Evolutionary conservation across 1,140 invertebrate species (phyloP).

Genomic region (Littorina saxatilis): DNA sequence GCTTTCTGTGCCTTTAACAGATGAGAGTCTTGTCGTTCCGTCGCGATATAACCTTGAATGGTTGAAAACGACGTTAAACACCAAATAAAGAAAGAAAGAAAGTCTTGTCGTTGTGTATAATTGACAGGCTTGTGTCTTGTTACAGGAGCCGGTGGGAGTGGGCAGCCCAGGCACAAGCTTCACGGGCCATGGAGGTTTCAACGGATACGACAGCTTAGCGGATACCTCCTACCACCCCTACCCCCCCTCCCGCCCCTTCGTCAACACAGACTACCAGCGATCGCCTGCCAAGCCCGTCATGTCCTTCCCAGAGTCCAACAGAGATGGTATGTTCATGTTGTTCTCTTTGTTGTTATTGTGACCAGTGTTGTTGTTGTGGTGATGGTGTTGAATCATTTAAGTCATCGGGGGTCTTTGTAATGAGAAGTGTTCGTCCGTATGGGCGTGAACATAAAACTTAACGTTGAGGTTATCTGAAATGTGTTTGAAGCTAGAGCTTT

Average conservation of each 20-base stretch:
- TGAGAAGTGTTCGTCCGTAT: background rate
- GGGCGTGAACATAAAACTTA: background rate
- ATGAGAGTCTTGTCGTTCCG: too few species aligned
- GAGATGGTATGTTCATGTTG: conserved; percentile 57
- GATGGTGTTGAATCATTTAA: background rate
- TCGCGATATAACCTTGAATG: too few species aligned
- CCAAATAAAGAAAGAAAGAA: too few species aligned
- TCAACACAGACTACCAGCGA: conserved; percentile 61
- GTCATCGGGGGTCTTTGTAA: background rate
- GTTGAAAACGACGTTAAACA: too few species aligned
- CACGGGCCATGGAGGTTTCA: background rate
- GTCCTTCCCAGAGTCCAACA: conserved; percentile 63
- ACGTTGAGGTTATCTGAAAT: too few species aligned
- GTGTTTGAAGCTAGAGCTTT: too few species aligned
- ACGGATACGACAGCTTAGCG: conserved; percentile 21
- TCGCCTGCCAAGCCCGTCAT: conserved; percentile 51
- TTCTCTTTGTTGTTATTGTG: background rate
- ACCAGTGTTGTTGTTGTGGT: background rate
- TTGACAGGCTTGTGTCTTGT: conserved; percentile 25
- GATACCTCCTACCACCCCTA: conserved; percentile 58
- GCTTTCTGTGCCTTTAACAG: too few species aligned
- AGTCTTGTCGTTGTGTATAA: too few species aligned
- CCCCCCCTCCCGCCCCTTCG: conserved; percentile 62
- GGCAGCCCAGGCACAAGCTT: background rate
- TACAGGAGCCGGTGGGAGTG: conserved; percentile 15